Percentiles rank a stretch among this genome's conserved stretches.
These are phyloP conservation scores for Hydrotaea cyrtoneurina DNA, from an alignment of 2,888 invertebrate species.

Conservation along the genomic window DNA sequence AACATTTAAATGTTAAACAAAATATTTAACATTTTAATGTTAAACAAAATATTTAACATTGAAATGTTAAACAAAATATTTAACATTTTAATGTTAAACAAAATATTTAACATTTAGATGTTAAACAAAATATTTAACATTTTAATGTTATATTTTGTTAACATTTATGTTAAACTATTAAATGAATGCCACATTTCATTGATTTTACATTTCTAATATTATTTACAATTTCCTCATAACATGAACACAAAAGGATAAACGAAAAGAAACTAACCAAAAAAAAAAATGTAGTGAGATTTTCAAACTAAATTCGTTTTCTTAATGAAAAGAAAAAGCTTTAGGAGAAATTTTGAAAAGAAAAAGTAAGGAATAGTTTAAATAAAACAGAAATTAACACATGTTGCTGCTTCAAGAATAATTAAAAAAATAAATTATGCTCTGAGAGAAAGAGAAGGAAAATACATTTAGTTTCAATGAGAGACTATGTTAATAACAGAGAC, in stretches of 20 bases:
- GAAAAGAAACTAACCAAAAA: not conserved
- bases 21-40: no score
- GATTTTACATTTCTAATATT: not conserved
- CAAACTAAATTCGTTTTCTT: slow-evolving; percentile 58
- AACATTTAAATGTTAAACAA: no score
- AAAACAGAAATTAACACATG: slow-evolving; percentile 18
- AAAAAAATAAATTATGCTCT: no score
- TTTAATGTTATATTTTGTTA: not conserved
- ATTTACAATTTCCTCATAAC: not conserved
- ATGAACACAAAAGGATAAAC: not conserved
- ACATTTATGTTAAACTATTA: not conserved
- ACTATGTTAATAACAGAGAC: no score
- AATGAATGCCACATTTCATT: not conserved
- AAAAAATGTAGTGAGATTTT: slow-evolving; percentile 1
- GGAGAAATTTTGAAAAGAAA: slow-evolving; percentile 51
- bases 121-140: no score
- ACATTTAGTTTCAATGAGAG: no score
- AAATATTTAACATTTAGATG: no score
- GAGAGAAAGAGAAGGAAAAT: no score
- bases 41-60: no score
- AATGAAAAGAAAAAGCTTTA: slow-evolving; percentile 63
- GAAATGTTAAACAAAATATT: no score
- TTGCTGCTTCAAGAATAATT: not conserved
- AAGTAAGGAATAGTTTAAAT: not conserved
- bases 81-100: no score